These are phyloP conservation scores for Oncorhynchus gorbuscha DNA, from an alignment of 2,113 vertebrate species.

Conservation along the genomic window DNA sequence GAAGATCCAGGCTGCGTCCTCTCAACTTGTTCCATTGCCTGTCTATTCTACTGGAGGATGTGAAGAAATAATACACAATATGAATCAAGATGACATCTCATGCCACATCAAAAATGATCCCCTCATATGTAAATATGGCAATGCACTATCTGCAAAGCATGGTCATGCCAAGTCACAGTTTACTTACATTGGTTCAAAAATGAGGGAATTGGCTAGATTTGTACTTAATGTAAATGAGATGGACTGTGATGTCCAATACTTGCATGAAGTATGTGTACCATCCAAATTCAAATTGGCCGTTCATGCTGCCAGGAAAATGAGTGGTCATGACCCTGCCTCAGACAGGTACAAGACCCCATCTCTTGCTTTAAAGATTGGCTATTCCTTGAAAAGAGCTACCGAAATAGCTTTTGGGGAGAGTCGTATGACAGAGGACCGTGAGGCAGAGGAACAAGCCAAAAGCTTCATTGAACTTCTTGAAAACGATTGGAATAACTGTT, in stretches of 20 bases:
- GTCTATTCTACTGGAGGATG: conserved; percentile 60
- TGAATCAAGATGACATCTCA: conserved; percentile 69
- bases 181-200: conserved; percentile 69
- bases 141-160: conserved; percentile 58
- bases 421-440: conserved; percentile 64
- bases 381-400: conserved; percentile 68
- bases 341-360: conserved; percentile 62
- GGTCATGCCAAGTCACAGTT: conserved; percentile 68
- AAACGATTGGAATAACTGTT: conserved; percentile 64
- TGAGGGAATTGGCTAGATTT: conserved; percentile 69
- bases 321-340: conserved; percentile 61
- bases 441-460: conserved; percentile 57
- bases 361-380: conserved; percentile 64
- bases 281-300: conserved; percentile 65
- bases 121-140: conserved; percentile 72
- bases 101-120: conserved; percentile 62
- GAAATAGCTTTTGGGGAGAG: conserved; percentile 73
- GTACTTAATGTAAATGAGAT: conserved; percentile 62
- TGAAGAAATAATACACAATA: conserved; percentile 66
- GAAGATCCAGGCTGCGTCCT: conserved; percentile 21
- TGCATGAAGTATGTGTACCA: conserved; percentile 66
- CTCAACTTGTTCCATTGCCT: conserved; percentile 47
- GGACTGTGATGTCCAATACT: conserved; percentile 57
- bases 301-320: conserved; percentile 64
- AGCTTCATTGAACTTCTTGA: conserved; percentile 68